Base-by-base conservation (phyloP, 2,888 invertebrate genomes). In the Eilema griseolum region DNA sequence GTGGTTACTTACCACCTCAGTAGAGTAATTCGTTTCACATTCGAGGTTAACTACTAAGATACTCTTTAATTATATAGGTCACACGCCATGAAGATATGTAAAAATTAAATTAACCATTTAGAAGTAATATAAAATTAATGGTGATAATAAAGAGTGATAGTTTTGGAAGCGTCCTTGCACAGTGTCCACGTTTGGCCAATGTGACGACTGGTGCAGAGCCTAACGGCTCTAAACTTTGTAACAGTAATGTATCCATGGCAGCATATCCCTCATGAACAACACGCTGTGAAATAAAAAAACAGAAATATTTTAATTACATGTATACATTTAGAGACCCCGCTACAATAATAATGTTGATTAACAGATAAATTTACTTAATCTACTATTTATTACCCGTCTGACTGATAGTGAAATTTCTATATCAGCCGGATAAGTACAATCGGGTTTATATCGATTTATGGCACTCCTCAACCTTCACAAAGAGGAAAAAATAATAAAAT, bases 251-350 rank as follows among this genome's bases (percentile, higher is more conserved):
- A 66, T 93, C 93, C 87, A 92, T 87, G 0, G 95, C 95, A 11
- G 93, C 94, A 69, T 90, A 95, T 0, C 92, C 92, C 82, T 95
- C 95, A 71, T 93, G 93, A 2, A 92, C 92, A 1, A 94, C 89
- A 11, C 89, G 90, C 95, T 95, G 86, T 16, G 41, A 33, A 70
- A 56, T n/a, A 87, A 81, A n/a, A 62, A 74, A 69, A 63, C 62
- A 67, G 46, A 11, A 24, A 26, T 57, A 10, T 7, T 37, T 16
- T n/a, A 59, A 52, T 60, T 16, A 31, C 31, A 10, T 70, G 73
- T 74, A 80, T n/a, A 37, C 33, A 56, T 26, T 37, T 57, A 57
- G 12, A 33, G 14, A 59, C 24, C 24, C 26, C 26, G 26, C 46
- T 20, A 63, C 26, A 26, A 57, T 41, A 59, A 65, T 23, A 57